Percentiles rank a stretch among this genome's conserved stretches.
Evolutionary conservation across 2,797 vertebrate genomes (phyloP).

Genomic region (Tapirus indicus): DNA sequence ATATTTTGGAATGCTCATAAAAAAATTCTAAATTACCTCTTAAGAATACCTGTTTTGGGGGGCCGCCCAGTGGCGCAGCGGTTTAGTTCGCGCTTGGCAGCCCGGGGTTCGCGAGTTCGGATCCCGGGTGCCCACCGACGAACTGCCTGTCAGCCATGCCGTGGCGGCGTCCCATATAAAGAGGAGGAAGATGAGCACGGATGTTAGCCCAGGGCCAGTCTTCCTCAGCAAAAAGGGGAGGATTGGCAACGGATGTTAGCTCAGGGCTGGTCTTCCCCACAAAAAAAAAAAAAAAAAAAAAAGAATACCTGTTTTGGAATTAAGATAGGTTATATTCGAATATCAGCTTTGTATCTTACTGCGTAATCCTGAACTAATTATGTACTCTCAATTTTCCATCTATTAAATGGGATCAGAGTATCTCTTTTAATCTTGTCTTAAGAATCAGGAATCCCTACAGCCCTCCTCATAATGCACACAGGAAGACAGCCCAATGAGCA

Average conservation of each 20-base stretch:
- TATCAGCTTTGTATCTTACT: not conserved
- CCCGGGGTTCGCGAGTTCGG: too few species aligned
- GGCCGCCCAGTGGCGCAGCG: too few species aligned
- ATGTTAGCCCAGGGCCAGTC: too few species aligned
- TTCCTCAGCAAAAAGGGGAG: too few species aligned
- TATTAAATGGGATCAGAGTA: not conserved
- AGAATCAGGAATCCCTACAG: not conserved
- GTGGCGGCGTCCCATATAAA: too few species aligned
- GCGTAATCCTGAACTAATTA: not conserved
- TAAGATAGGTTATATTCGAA: not conserved
- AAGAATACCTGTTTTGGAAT: slow-evolving; percentile 14
- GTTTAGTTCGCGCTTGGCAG: too few species aligned
- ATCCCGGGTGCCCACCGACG: too few species aligned
- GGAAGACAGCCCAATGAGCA: not conserved
- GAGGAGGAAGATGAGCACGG: too few species aligned
- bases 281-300: too few species aligned
- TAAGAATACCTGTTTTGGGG: slow-evolving; percentile 2
- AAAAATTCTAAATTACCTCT: not conserved
- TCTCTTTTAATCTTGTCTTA: not conserved
- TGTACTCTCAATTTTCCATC: not conserved
- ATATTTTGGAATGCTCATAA: not conserved
- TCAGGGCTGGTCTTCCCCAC: too few species aligned
- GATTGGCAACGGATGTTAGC: too few species aligned
- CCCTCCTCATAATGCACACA: not conserved
- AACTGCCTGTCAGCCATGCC: too few species aligned